Percentiles rank a stretch among this genome's conserved stretches.
Evolutionary conservation across 2,888 invertebrate species (phyloP).

Genomic region (Meliscaeva auricollis): DNA sequence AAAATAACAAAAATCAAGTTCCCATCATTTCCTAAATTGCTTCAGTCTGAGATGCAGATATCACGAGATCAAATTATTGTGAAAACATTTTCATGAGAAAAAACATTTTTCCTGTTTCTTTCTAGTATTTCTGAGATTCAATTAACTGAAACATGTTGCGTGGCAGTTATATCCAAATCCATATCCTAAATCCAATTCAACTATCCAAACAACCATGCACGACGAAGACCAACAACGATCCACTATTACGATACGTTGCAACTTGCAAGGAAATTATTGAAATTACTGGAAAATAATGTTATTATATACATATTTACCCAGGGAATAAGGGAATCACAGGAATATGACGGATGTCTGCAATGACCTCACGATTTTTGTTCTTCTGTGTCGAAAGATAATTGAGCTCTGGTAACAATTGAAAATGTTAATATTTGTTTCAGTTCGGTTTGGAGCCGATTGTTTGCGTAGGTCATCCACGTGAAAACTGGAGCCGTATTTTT

Average conservation of each 20-base stretch:
- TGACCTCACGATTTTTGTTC: conserved; percentile 55
- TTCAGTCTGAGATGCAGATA: too few relatives aligned
- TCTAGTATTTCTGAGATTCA: conserved; percentile 31
- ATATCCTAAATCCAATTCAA: conserved; percentile 12
- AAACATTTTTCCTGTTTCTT: too few relatives aligned
- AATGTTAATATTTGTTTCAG: conserved; percentile 38
- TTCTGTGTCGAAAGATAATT: conserved; percentile 34
- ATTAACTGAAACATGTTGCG: conserved; percentile 49
- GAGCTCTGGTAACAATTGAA: conserved; percentile 10
- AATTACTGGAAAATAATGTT: conserved; percentile 66
- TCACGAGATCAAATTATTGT: too few relatives aligned
- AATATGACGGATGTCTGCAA: conserved; percentile 23
- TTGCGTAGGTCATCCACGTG: conserved; percentile 14
- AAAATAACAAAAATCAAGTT: too few relatives aligned
- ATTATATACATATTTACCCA: conserved; percentile 48
- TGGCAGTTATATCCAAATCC: conserved; percentile 19
- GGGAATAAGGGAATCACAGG: conserved; percentile 23
- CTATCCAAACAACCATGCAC: conserved; percentile 36
- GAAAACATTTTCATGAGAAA: too few relatives aligned
- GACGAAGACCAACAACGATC: conserved; percentile 28
- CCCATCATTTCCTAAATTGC: too few relatives aligned
- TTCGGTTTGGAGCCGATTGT: conserved; percentile 7
- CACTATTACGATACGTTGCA: conserved; percentile 27
- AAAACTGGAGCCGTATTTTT: not conserved
- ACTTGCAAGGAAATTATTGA: conserved; percentile 49